Percentiles rank a stretch among this genome's conserved stretches.
Evolutionary conservation across 2,797 vertebrate species (phyloP).

Genomic region (Acipenser oxyrinchus): DNA sequence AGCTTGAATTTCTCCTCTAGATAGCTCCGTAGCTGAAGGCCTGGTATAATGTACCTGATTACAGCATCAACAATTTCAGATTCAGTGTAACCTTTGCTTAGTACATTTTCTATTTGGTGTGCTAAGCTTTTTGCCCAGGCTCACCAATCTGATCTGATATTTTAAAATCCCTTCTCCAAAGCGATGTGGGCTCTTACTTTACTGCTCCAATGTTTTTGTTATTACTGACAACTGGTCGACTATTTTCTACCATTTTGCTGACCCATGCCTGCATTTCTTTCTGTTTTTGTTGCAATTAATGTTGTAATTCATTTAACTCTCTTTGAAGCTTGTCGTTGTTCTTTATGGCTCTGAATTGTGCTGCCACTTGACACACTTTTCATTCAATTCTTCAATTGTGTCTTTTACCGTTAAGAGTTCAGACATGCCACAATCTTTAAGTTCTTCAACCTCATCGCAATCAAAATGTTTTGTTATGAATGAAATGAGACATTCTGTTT

Average conservation of each 20-base stretch:
- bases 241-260: not conserved
- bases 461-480: not conserved
- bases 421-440: constrained; percentile 3
- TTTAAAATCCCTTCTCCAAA: constrained; percentile 11
- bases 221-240: too few relatives aligned
- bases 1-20: not conserved
- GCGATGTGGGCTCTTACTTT: not conserved
- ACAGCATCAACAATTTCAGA: constrained; percentile 14
- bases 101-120: not conserved
- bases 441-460: not conserved
- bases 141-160: constrained; percentile 12
- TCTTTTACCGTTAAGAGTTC: not conserved
- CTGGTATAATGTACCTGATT: constrained; percentile 9
- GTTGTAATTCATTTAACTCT: not conserved
- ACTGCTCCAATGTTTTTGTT: not conserved
- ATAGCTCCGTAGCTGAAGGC: constrained; percentile 10
- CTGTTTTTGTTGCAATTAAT: not conserved
- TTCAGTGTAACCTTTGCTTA: not conserved
- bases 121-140: constrained; percentile 3
- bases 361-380: too few relatives aligned
- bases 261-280: not conserved
- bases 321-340: not conserved
- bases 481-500: constrained; percentile 5
- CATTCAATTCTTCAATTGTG: too few relatives aligned
- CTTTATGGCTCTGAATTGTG: not conserved